Conservation (phyloP, 2,113 vertebrate genomes). For the Lampris incognitus region DNA sequence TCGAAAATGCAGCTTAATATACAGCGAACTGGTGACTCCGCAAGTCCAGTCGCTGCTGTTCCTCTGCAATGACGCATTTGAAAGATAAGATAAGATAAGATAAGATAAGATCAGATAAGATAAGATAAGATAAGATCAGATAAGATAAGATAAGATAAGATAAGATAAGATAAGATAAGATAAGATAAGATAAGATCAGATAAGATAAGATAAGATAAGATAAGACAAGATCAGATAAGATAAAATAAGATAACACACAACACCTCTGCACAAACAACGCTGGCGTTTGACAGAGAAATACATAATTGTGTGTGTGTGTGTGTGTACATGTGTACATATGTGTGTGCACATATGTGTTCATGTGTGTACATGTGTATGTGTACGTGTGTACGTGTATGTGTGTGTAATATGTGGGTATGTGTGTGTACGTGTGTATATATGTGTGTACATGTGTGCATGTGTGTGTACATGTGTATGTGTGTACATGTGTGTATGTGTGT, state of each 20-base stretch:
- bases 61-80: slow-evolving; percentile 15
- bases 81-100: slow-evolving; percentile 27
- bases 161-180: too few relatives aligned
- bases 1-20: neutral
- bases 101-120: too few relatives aligned
- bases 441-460: neutral
- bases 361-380: neutral
- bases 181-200: too few relatives aligned
- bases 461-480: neutral
- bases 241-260: slow-evolving; percentile 21
- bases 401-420: neutral
- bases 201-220: slow-evolving; percentile 11
- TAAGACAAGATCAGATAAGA: neutral
- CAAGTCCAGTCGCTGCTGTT: neutral
- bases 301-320: slow-evolving; percentile 24
- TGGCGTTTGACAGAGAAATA: slow-evolving; percentile 28
- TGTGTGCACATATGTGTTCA: neutral
- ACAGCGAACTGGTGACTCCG: neutral
- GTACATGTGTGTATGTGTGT: neutral
- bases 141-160: too few relatives aligned
- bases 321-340: slow-evolving; percentile 1
- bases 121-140: too few relatives aligned
- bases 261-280: slow-evolving; percentile 9
- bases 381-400: neutral
- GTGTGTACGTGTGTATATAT: neutral